Evolutionary conservation across 2,888 invertebrate genomes (phyloP).

Genomic region (Yponomeuta plumbellus): DNA sequence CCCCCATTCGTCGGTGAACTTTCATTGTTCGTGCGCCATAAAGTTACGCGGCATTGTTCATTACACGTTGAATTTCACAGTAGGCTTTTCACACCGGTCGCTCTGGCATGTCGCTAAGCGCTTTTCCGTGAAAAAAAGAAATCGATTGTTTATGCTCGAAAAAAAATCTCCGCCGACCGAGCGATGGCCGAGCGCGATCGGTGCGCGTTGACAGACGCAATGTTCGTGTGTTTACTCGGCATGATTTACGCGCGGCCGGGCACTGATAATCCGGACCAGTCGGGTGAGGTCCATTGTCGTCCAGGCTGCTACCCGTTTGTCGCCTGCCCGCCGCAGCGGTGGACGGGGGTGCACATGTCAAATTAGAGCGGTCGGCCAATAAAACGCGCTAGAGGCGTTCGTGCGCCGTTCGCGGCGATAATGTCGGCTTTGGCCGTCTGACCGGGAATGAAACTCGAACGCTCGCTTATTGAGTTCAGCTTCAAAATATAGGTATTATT

Average conservation of each 20-base stretch:
- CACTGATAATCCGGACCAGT: slow-evolving; percentile 30
- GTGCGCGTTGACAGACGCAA: slow-evolving; percentile 35
- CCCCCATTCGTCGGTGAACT: not conserved
- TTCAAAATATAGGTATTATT: not conserved
- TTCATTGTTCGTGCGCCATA: not conserved
- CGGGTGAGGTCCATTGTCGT: not conserved
- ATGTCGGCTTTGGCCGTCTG: slow-evolving; percentile 36
- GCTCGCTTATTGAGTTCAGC: not conserved
- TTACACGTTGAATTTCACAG: slow-evolving; percentile 1
- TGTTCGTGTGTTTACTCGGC: slow-evolving; percentile 42
- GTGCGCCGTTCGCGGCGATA: slow-evolving; percentile 54
- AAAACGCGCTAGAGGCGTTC: slow-evolving; percentile 51
- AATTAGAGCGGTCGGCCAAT: slow-evolving; percentile 31
- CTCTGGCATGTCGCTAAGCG: not conserved
- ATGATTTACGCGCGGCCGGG: slow-evolving; percentile 47
- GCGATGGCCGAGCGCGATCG: slow-evolving; percentile 33
- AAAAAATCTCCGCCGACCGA: slow-evolving; percentile 31
- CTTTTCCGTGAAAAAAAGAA: not conserved
- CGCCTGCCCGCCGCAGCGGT: slow-evolving; percentile 24
- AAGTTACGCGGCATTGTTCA: not conserved
- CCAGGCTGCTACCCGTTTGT: not conserved
- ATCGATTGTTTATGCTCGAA: not conserved
- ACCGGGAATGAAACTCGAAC: slow-evolving; percentile 31
- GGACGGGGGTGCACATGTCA: slow-evolving; percentile 30
- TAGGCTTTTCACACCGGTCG: not conserved